phyloP scores from a whole-genome alignment of 2,113 vertebrate species.

The Cyprichromis sp. region DNA sequence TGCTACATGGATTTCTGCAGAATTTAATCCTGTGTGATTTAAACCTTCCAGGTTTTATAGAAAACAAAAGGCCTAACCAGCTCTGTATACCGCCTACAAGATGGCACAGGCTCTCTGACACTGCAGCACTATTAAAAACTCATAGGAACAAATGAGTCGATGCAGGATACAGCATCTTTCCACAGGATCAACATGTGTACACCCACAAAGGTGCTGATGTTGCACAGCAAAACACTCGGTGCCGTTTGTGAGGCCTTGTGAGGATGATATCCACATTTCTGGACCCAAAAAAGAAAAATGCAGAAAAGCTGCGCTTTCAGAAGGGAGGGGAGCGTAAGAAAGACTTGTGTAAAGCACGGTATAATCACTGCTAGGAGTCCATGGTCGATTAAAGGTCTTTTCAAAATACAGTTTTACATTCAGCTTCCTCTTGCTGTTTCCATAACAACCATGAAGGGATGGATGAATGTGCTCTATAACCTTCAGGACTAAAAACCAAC shows the following conservation, averaged over 20 bases:
- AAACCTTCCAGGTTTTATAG: neutral
- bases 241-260: neutral
- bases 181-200: conserved; percentile 1
- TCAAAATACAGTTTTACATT: conserved; percentile 60
- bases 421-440: conserved; percentile 70
- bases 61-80: neutral
- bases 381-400: conserved; percentile 42
- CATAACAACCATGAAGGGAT: conserved; percentile 68
- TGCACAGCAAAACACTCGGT: neutral
- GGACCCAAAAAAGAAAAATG: neutral
- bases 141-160: neutral
- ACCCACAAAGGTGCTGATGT: conserved; percentile 22
- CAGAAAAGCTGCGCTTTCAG: neutral
- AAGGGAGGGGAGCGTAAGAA: neutral
- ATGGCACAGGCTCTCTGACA: neutral
- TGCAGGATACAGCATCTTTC: conserved; percentile 3
- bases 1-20: neutral
- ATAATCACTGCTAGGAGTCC: conserved; percentile 20
- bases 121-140: neutral
- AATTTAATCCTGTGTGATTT: neutral
- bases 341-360: conserved; percentile 12
- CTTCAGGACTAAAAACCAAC: conserved; percentile 59
- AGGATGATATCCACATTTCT: neutral
- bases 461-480: conserved; percentile 62
- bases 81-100: neutral